phyloP scores from a whole-genome alignment of 2,797 vertebrate genomes.

The Falco concolor region DNA sequence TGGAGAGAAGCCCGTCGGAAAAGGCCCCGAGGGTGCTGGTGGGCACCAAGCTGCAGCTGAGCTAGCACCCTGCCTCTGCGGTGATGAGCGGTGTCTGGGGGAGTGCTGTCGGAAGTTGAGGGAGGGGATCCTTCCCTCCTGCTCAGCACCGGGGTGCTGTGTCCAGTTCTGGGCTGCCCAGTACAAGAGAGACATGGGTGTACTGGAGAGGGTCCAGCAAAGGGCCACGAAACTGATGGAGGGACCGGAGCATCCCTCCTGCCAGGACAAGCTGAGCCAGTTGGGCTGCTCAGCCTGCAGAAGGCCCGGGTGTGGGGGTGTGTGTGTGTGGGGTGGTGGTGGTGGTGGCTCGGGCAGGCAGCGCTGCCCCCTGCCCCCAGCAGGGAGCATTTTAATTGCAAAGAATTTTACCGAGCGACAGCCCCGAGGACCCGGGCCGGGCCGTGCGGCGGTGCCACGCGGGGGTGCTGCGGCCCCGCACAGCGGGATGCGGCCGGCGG shows the following conservation, averaged over 20 bases:
- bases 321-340: no score
- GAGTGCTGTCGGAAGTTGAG: not conserved
- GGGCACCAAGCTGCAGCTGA: not conserved
- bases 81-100: accelerated
- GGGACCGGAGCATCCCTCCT: not conserved
- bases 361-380: accelerated
- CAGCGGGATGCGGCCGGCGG: not conserved
- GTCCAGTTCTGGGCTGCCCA: not conserved
- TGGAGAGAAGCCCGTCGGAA: not conserved
- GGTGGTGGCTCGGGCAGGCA: not conserved
- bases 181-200: not conserved
- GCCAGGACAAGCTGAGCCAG: not conserved
- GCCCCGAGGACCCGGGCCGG: not conserved
- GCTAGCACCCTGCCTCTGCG: no score
- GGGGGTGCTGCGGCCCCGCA: not conserved
- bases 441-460: not conserved
- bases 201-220: not conserved
- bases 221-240: accelerated
- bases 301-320: not conserved
- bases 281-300: not conserved
- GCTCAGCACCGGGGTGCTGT: not conserved
- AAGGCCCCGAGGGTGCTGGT: not conserved
- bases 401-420: accelerated
- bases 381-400: not conserved
- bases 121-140: not conserved